phyloP scores from a whole-genome alignment of 2,797 vertebrate genomes.

The Eulemur rubriventer region DNA sequence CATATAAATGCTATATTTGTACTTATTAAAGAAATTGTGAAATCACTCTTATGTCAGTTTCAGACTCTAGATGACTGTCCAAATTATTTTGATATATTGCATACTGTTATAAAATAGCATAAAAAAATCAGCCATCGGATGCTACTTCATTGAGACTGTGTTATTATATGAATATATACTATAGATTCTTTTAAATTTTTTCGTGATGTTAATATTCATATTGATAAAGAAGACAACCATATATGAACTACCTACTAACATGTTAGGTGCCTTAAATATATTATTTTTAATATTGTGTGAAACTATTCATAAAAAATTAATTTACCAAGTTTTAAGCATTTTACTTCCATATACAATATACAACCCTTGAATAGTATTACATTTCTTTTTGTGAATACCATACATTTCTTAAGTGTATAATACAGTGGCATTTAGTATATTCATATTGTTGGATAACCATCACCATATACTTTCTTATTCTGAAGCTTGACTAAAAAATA shows the following conservation, averaged over 20 bases:
- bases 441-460: neutral
- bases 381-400: neutral
- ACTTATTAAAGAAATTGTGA: conserved; percentile 17
- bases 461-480: neutral
- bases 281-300: neutral
- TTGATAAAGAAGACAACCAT: neutral
- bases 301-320: conserved; percentile 26
- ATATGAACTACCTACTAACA: neutral
- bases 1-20: neutral
- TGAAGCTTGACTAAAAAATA: neutral
- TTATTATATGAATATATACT: neutral
- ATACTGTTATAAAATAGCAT: neutral
- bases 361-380: neutral
- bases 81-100: neutral
- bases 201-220: neutral
- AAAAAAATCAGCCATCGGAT: neutral
- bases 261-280: neutral
- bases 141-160: neutral
- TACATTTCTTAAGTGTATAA: neutral
- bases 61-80: neutral
- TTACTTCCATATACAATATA: neutral
- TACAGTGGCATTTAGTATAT: neutral
- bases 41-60: conserved; percentile 13
- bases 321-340: neutral
- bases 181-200: neutral